These are phyloP conservation scores for Gymnodraco acuticeps DNA, from an alignment of 2,797 vertebrate genomes.

Conservation along the genomic window DNA sequence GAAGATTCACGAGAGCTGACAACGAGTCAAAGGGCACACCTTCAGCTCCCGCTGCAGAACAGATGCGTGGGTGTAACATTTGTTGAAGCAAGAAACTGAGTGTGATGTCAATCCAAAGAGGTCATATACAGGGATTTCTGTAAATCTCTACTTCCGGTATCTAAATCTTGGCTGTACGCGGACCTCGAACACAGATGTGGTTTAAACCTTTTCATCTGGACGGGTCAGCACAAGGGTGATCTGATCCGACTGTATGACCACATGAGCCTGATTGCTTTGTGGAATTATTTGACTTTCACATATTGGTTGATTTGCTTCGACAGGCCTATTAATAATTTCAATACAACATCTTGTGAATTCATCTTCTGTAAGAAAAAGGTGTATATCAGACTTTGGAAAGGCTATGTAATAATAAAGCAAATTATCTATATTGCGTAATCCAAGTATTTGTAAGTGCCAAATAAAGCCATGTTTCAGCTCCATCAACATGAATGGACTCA, in stretches of 20 bases:
- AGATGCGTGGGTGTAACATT: background rate
- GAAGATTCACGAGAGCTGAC: conserved; percentile 28
- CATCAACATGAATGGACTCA: conserved; percentile 11
- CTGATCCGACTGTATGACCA: conserved; percentile 37
- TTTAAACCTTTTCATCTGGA: conserved; percentile 40
- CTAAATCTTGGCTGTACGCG: background rate
- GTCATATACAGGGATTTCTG: background rate
- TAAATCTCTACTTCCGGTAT: conserved; percentile 16
- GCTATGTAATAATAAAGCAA: background rate
- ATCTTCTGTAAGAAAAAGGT: conserved; percentile 5
- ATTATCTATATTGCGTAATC: background rate
- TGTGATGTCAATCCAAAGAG: background rate
- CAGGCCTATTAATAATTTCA: too few relatives aligned
- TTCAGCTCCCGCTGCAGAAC: conserved; percentile 5
- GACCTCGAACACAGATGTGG: conserved; percentile 38
- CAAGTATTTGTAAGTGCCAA: background rate
- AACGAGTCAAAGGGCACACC: conserved; percentile 23
- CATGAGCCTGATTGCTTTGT: background rate
- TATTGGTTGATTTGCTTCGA: background rate
- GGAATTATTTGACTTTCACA: background rate
- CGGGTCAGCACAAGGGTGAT: conserved; percentile 1
- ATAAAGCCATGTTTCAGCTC: conserved; percentile 24
- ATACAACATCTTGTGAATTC: background rate
- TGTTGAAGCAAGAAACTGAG: background rate
- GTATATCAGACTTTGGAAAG: background rate